Conservation (phyloP, 2,888 invertebrate species). For the Parnassius glacialis region DNA sequence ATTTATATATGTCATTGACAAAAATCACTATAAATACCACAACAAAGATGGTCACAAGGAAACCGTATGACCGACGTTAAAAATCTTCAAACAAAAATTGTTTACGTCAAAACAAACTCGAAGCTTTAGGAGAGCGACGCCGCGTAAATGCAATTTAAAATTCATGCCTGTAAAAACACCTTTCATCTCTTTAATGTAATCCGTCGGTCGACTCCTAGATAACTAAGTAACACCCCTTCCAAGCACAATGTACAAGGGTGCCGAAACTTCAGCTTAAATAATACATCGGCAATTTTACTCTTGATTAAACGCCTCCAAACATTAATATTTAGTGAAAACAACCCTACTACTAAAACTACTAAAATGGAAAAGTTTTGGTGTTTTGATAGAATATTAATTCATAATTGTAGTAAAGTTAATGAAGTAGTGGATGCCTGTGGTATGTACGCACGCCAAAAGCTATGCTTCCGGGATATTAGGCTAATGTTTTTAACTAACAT, state of each 20-base stretch:
- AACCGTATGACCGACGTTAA: conserved; percentile 25
- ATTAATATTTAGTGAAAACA: conserved; percentile 11
- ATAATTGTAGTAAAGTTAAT: conserved; percentile 1
- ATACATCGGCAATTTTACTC: conserved; percentile 34
- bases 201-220: conserved; percentile 44
- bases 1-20: too few relatives aligned
- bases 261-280: conserved; percentile 38
- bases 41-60: conserved; percentile 10
- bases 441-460: too few relatives aligned
- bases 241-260: conserved; percentile 35
- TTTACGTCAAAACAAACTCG: conserved; percentile 33
- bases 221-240: conserved; percentile 51
- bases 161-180: conserved; percentile 66
- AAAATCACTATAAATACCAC: not conserved
- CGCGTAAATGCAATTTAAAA: conserved; percentile 63
- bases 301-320: conserved; percentile 19
- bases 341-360: conserved; percentile 10
- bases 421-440: not conserved
- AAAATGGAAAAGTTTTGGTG: conserved; percentile 6
- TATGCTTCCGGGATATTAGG: too few relatives aligned
- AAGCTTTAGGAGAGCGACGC: conserved; percentile 31
- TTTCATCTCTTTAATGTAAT: conserved; percentile 66
- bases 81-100: conserved; percentile 35
- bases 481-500: too few relatives aligned
- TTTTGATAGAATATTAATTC: conserved; percentile 17